Evolutionary conservation across 2,888 invertebrate genomes (phyloP).

Genomic region (Macropis europaea): DNA sequence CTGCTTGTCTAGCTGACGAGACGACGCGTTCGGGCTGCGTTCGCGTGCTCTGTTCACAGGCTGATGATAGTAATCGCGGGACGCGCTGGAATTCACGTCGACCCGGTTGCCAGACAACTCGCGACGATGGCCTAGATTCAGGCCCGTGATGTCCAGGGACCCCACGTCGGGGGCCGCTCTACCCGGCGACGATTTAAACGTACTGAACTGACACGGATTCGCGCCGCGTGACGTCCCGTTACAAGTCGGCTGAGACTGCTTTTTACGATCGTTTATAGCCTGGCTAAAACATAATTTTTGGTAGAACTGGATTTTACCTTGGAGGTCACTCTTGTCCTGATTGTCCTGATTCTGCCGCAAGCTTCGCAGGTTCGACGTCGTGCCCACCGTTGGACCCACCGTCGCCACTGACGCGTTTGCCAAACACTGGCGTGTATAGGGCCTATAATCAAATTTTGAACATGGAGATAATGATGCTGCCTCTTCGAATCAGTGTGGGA

Average conservation of each 20-base stretch:
- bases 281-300: slow-evolving; percentile 78
- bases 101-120: slow-evolving; percentile 58
- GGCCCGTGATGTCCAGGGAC: slow-evolving; percentile 64
- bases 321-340: slow-evolving; percentile 74
- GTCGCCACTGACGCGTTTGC: slow-evolving; percentile 74
- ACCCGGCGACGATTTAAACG: slow-evolving; percentile 70
- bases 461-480: no score
- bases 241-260: slow-evolving; percentile 45
- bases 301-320: slow-evolving; percentile 78
- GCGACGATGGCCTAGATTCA: slow-evolving; percentile 65
- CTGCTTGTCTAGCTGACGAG: slow-evolving; percentile 69
- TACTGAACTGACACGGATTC: slow-evolving; percentile 71
- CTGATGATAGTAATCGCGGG: slow-evolving; percentile 51
- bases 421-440: slow-evolving; percentile 76
- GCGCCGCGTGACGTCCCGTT: slow-evolving; percentile 45
- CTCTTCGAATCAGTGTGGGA: no score
- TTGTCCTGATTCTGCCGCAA: slow-evolving; percentile 73
- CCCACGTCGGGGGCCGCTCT: slow-evolving; percentile 46
- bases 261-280: slow-evolving; percentile 81
- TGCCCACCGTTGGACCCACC: slow-evolving; percentile 69
- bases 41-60: slow-evolving; percentile 46
- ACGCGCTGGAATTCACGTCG: slow-evolving; percentile 50
- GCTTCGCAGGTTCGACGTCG: slow-evolving; percentile 64
- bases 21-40: slow-evolving; percentile 46
- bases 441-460: slow-evolving; percentile 67